These are phyloP conservation scores for Corythoichthys intestinalis DNA, from an alignment of 2,113 vertebrate species.

Conservation along the genomic window DNA sequence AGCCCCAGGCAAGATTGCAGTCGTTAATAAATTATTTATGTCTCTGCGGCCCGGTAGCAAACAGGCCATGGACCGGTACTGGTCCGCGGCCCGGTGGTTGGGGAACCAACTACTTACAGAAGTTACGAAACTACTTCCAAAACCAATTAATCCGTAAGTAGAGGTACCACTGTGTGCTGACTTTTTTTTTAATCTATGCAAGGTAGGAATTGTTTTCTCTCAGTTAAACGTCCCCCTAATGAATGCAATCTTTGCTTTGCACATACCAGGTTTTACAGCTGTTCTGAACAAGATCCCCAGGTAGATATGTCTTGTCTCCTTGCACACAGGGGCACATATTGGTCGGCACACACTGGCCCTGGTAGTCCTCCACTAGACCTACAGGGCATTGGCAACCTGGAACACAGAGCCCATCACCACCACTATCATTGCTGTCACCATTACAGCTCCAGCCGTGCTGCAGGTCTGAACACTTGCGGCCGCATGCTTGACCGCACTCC, in stretches of 20 bases:
- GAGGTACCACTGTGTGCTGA: too few species aligned
- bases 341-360: conserved; percentile 79
- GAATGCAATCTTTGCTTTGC: not conserved
- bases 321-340: conserved; percentile 75
- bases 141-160: too few species aligned
- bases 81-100: too few species aligned
- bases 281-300: conserved; percentile 61
- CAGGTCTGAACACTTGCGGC: conserved; percentile 72
- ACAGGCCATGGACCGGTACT: too few species aligned
- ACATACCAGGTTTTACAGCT: conserved; percentile 83
- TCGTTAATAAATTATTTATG: too few species aligned
- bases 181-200: too few species aligned
- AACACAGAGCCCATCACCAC: conserved; percentile 65
- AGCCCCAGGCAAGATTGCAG: too few species aligned
- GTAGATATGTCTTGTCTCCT: conserved; percentile 48
- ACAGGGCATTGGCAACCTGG: conserved; percentile 82
- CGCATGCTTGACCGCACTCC: conserved; percentile 77
- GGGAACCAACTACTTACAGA: too few species aligned
- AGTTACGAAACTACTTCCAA: too few species aligned
- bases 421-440: not conserved
- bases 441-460: conserved; percentile 60
- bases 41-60: too few species aligned
- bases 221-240: too few species aligned
- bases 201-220: too few species aligned
- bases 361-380: conserved; percentile 75